These are phyloP conservation scores for Rhipidura dahli DNA, from an alignment of 2,113 vertebrate genomes.

Conservation along the genomic window DNA sequence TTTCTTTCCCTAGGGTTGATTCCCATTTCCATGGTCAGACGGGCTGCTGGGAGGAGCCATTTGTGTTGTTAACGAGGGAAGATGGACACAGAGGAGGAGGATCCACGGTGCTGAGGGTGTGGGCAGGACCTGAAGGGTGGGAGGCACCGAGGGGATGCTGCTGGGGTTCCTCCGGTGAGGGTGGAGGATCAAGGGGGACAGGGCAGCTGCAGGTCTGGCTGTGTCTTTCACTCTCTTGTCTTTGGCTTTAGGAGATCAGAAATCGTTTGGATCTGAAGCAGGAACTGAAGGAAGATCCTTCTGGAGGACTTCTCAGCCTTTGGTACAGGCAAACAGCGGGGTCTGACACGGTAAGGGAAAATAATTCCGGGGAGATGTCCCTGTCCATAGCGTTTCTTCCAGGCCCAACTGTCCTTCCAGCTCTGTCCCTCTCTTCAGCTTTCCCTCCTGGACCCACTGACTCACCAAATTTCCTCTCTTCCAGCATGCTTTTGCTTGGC, in stretches of 20 bases:
- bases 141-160: not conserved
- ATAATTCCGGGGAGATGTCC: accelerated
- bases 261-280: not conserved
- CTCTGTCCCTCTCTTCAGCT: not conserved
- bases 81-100: not conserved
- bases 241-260: not conserved
- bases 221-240: not conserved
- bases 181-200: not conserved
- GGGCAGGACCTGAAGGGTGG: not conserved
- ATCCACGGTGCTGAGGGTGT: not conserved
- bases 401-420: not conserved
- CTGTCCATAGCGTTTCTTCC: not conserved
- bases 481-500: not conserved
- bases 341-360: not conserved
- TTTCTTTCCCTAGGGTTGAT: not conserved
- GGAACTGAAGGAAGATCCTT: not conserved
- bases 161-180: not conserved
- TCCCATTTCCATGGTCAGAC: not conserved
- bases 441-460: not conserved
- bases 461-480: not conserved
- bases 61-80: not conserved
- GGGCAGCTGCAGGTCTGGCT: not conserved
- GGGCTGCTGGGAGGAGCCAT: not conserved
- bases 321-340: not conserved
- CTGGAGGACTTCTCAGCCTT: not conserved